Evolutionary conservation across 1,140 invertebrate species (phyloP).

Genomic region (Drosophila insularis): DNA sequence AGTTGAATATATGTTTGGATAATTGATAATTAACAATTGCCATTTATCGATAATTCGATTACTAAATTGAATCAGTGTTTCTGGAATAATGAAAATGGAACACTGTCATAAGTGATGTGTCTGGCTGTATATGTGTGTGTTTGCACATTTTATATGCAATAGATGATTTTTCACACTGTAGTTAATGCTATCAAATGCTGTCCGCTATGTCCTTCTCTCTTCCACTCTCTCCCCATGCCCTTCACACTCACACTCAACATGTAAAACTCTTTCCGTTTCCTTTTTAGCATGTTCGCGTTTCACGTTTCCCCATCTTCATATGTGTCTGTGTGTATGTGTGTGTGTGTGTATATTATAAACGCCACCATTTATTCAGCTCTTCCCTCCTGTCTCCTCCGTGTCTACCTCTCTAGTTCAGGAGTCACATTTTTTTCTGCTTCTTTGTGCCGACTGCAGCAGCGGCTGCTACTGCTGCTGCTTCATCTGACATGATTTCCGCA

Average conservation of each 20-base stretch:
- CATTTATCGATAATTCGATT: background rate
- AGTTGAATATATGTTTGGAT: no score
- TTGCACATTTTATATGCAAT: background rate
- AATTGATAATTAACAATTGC: no score
- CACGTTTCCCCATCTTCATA: slow-evolving; percentile 14
- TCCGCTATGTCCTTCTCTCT: background rate
- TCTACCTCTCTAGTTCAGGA: slow-evolving; percentile 11
- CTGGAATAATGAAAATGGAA: background rate
- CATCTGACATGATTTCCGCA: slow-evolving; percentile 79
- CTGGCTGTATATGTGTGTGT: background rate
- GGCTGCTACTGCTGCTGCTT: slow-evolving; percentile 51
- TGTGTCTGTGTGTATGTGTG: slow-evolving; percentile 39
- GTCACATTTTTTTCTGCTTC: slow-evolving; percentile 35
- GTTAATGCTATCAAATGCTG: slow-evolving; percentile 19
- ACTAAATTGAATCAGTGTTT: background rate
- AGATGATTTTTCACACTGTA: slow-evolving; percentile 35
- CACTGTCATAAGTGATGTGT: background rate
- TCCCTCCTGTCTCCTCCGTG: background rate
- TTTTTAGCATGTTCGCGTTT: slow-evolving; percentile 54
- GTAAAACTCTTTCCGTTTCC: slow-evolving; percentile 75
- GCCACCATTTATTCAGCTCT: slow-evolving; percentile 64
- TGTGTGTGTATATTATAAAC: slow-evolving; percentile 41
- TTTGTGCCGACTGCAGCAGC: slow-evolving; percentile 27
- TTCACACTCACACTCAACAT: slow-evolving; percentile 49
- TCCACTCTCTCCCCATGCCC: background rate